phyloP scores from a whole-genome alignment of 2,113 vertebrate genomes.

The Lonchura striata region DNA sequence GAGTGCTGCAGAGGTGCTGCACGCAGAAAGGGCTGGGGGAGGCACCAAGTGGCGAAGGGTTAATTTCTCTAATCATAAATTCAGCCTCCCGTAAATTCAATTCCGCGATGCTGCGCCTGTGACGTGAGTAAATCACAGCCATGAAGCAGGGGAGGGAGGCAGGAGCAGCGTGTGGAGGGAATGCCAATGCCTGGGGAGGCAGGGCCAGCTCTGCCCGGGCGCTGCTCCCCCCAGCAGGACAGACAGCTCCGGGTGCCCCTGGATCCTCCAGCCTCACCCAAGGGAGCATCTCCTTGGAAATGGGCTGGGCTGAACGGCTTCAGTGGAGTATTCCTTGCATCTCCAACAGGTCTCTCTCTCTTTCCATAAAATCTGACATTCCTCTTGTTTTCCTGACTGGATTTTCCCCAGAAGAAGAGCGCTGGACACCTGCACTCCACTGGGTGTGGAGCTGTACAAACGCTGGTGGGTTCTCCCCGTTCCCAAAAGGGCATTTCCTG shows the following conservation, averaged over 20 bases:
- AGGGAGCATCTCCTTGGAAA: neutral
- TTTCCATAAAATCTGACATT: neutral
- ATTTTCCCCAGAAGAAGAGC: neutral
- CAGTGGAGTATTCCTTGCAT: neutral
- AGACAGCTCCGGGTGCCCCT: neutral
- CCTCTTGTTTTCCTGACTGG: neutral
- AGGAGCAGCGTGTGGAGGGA: neutral
- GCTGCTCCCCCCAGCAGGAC: too few relatives aligned
- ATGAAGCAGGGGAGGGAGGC: neutral
- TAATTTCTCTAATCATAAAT: neutral
- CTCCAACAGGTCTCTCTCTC: neutral
- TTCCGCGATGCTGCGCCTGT: neutral
- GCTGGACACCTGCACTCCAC: neutral
- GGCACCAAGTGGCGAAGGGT: neutral
- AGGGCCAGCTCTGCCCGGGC: neutral
- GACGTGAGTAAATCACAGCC: slow-evolving; percentile 27
- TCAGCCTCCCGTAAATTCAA: slow-evolving; percentile 14
- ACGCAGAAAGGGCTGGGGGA: accelerated
- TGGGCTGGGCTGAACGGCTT: neutral
- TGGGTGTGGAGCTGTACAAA: neutral
- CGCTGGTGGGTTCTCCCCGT: neutral
- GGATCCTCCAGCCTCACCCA: neutral
- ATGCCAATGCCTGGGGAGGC: neutral
- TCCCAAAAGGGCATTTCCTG: neutral
- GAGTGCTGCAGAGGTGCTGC: accelerated